Conservation (phyloP, 2,113 vertebrate genomes). For the Axis porcinus region DNA sequence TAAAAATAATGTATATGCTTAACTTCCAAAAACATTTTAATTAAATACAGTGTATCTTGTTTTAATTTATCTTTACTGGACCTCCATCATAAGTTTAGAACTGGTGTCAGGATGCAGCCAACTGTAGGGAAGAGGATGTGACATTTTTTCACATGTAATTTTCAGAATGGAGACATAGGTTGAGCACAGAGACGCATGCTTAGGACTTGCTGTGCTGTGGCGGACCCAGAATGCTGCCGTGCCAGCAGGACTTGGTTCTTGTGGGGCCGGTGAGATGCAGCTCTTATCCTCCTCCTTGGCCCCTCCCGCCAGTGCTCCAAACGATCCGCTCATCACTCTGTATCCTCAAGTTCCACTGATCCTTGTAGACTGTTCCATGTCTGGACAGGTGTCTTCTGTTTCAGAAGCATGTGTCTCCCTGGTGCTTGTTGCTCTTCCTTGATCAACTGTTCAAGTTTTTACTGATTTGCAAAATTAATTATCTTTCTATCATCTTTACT, state of each 20-base stretch:
- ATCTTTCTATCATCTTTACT: neutral
- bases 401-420: neutral
- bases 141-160: neutral
- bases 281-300: neutral
- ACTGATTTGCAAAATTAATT: neutral
- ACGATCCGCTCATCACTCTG: rapidly evolving
- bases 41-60: neutral
- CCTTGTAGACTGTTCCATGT: rapidly evolving
- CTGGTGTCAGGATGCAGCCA: neutral
- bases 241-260: rapidly evolving
- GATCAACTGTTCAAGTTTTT: neutral
- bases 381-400: neutral
- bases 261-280: neutral
- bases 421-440: neutral
- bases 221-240: neutral
- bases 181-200: neutral
- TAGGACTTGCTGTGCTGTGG: neutral
- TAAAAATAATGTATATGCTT: neutral
- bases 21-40: neutral
- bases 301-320: neutral
- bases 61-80: neutral
- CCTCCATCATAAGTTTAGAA: neutral
- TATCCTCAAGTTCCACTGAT: rapidly evolving
- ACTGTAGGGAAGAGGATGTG: rapidly evolving
- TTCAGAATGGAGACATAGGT: neutral